Percentiles rank a stretch among this genome's conserved stretches.
These are phyloP conservation scores for Eutrigla gurnardus DNA, from an alignment of 2,797 vertebrate genomes.

Conservation along the genomic window DNA sequence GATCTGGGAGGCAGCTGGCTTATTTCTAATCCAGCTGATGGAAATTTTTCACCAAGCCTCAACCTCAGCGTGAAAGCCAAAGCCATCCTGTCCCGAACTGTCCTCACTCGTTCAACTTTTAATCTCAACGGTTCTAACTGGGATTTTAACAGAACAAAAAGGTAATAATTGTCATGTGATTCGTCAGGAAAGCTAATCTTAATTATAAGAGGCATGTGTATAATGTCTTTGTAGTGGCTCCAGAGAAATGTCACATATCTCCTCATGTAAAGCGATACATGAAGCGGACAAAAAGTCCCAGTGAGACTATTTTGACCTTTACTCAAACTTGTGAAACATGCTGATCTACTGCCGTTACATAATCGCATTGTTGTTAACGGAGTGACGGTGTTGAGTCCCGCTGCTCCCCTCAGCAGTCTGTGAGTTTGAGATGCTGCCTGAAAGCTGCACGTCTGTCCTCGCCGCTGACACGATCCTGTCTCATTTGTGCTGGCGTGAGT, in stretches of 20 bases:
- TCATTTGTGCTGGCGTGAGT: slow-evolving; percentile 54
- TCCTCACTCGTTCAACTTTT: not conserved
- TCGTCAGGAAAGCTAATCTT: not conserved
- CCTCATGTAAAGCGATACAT: not conserved
- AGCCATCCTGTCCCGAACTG: not conserved
- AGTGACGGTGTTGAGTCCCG: slow-evolving; percentile 22
- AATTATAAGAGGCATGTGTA: not conserved
- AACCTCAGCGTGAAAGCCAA: slow-evolving; percentile 19
- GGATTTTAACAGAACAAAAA: not conserved
- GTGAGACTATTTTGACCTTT: not conserved
- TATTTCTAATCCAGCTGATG: slow-evolving; percentile 45
- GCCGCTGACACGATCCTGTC: slow-evolving; percentile 60
- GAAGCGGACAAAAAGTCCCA: not conserved
- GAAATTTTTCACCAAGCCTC: slow-evolving; percentile 17
- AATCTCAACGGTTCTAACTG: not conserved
- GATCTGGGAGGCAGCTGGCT: slow-evolving; percentile 21
- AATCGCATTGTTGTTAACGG: slow-evolving; percentile 12
- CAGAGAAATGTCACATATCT: not conserved
- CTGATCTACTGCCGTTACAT: slow-evolving; percentile 37
- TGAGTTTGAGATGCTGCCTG: slow-evolving; percentile 34
- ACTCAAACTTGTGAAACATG: slow-evolving; percentile 17
- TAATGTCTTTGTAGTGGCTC: not conserved
- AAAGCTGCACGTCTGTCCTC: slow-evolving; percentile 36
- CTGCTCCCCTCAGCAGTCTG: slow-evolving; percentile 61
- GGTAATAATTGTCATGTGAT: not conserved